phyloP scores from a whole-genome alignment of 2,888 invertebrate species.

The Polydrusus pterygomalis region DNA sequence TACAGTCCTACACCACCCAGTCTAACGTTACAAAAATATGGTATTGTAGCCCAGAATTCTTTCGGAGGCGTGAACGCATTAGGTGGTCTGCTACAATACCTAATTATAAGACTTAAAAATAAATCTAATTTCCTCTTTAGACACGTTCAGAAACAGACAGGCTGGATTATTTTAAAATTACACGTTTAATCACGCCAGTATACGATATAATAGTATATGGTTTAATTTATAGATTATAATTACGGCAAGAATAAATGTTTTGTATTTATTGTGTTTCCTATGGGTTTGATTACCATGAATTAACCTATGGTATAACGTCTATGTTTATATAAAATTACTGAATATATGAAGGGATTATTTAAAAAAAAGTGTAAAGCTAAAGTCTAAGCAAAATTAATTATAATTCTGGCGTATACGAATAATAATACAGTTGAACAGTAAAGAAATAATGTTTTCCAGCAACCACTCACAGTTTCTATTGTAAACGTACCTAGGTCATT shows the following conservation, averaged over 20 bases:
- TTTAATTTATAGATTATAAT: constrained; percentile 19
- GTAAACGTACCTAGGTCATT: no score
- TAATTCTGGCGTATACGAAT: no score
- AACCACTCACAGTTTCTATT: no score
- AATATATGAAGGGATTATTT: no score
- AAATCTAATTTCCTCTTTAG: constrained; percentile 37
- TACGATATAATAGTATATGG: constrained; percentile 2
- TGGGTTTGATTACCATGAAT: not conserved
- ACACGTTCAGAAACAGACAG: constrained; percentile 27
- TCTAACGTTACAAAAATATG: constrained; percentile 50
- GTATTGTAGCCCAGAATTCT: constrained; percentile 29
- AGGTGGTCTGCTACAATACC: constrained; percentile 49
- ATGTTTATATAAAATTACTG: not conserved
- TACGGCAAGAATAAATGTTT: not conserved
- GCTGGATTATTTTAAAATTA: constrained; percentile 35
- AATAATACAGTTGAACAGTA: no score
- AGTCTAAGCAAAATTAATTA: no score
- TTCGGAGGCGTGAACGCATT: constrained; percentile 53
- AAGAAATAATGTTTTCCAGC: no score
- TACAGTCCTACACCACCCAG: constrained; percentile 37
- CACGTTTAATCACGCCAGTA: constrained; percentile 26
- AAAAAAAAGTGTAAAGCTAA: no score
- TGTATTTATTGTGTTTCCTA: not conserved
- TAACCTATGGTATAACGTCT: not conserved
- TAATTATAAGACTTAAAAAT: constrained; percentile 49